Base-by-base conservation (phyloP, 2,113 vertebrate species). In the Columba janthina region DNA sequence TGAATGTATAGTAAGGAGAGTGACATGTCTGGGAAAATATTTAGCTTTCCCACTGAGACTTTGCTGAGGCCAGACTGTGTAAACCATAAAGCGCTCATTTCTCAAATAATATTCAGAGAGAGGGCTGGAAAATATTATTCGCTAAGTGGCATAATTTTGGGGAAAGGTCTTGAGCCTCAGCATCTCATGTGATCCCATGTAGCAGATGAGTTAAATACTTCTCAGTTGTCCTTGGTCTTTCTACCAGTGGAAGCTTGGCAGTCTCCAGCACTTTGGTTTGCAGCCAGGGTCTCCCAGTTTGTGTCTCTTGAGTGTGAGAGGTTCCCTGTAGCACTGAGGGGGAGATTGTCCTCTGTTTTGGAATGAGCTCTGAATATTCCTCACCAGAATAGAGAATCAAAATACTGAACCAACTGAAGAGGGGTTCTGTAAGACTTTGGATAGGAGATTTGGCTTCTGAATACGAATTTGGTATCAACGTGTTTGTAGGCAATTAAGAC, bases 111-210 rank as follows among this genome's bases (percentile, higher is more conserved):
- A 80, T 26, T n/a, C 17, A 83, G 17, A 18, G n/a, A 66, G 5
- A 14, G 26, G 29, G 12, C 0, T 90, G 65, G 73, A 50, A 90
- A 89, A 74, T 69, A 53, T 69, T 48, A 7, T 78, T 78, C n/a
- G 20, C 16, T 54, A 38, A 46, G 50, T 53, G 31, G 36, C 25
- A 57, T 5, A 29, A 31, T 89, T 93, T 19, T 0, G 4, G 80
- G 44, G 92, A 92, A 94, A 89, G 65, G 44, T 89, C 56, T 88
- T 75, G 69, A 81, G n/a, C 60, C 36, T 70, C 86, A 40, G 72
- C 36, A 60, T 62, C 38, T 86, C 86, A n/a, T 71, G 53, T 15
- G 42, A 88, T 84, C 36, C 42, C 21, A 12, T 9, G 1, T 4
- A 77, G 21, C 46, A 36, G 48, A 64, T 36, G 56, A 80, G 51